These are phyloP conservation scores for Drosophila sp. DNA, from an alignment of 1,140 invertebrate genomes.

Conservation along the genomic window DNA sequence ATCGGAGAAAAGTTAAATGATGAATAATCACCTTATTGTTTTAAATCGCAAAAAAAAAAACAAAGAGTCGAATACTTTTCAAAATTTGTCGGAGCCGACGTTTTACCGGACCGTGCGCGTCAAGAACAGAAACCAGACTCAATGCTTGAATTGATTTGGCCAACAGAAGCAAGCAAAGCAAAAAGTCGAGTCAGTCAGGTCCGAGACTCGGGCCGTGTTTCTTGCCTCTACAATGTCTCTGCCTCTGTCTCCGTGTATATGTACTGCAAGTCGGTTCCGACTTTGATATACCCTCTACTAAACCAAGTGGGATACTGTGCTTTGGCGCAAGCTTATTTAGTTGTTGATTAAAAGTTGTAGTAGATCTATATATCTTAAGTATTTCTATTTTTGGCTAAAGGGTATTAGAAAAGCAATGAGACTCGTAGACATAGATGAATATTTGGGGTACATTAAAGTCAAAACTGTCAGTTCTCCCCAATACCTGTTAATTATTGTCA, in stretches of 20 bases:
- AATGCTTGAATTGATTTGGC: conserved; percentile 64
- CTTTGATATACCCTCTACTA: neutral
- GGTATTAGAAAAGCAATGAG: no score
- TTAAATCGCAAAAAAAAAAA: neutral
- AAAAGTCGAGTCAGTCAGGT: neutral
- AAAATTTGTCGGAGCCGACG: neutral
- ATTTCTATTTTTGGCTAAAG: no score
- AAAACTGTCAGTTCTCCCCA: no score
- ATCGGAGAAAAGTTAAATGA: neutral
- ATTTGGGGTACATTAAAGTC: no score
- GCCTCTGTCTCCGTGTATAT: conserved; percentile 17
- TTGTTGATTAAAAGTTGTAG: no score
- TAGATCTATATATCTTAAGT: no score
- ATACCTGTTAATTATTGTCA: no score
- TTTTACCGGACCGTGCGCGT: conserved; percentile 54
- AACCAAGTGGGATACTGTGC: no score
- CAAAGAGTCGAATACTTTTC: conserved; percentile 1
- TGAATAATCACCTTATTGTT: conserved; percentile 13
- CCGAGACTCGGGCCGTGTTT: neutral
- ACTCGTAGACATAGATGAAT: no score
- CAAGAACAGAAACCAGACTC: conserved; percentile 79
- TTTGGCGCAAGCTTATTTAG: no score
- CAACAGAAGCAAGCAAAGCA: conserved; percentile 54
- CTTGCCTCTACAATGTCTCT: neutral
- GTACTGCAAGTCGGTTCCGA: conserved; percentile 1